These are phyloP conservation scores for Acanthurus lineatus DNA, from an alignment of 2,797 vertebrate species.

Conservation along the genomic window DNA sequence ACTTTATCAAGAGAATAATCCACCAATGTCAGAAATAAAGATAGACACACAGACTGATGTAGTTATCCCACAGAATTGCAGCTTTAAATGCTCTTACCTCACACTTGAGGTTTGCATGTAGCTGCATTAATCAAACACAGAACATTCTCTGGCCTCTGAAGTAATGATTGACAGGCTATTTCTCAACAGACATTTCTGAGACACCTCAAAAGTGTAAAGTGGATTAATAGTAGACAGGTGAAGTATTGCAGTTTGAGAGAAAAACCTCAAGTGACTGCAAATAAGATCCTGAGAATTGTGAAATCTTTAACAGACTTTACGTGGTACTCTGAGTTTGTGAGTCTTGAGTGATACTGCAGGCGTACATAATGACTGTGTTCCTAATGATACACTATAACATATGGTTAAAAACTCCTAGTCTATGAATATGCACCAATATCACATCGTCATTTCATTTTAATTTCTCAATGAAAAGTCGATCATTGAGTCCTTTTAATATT, in stretches of 20 bases:
- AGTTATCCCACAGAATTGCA: too few relatives aligned
- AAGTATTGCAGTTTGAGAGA: neutral
- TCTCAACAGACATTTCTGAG: neutral
- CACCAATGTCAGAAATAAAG: too few relatives aligned
- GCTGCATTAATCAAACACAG: neutral
- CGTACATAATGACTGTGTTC: neutral
- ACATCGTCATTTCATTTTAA: neutral
- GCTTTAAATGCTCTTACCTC: neutral
- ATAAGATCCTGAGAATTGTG: neutral
- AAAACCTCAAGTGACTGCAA: neutral
- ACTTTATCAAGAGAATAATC: too few relatives aligned
- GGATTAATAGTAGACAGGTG: neutral
- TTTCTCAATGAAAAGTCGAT: neutral
- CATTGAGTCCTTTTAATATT: neutral
- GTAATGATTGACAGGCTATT: slow-evolving; percentile 17
- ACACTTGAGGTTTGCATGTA: neutral
- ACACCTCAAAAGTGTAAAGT: neutral
- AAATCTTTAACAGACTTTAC: neutral
- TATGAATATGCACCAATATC: slow-evolving; percentile 1
- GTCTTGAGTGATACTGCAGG: neutral
- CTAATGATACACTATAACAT: neutral
- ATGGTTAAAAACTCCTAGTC: neutral
- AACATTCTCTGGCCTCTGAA: neutral
- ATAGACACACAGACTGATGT: too few relatives aligned
- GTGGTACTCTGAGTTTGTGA: neutral